Evolutionary conservation across 2,888 invertebrate genomes (phyloP), one percentile per base, ranked within the genome.

Genomic region (Periphyllus acericola): DNA sequence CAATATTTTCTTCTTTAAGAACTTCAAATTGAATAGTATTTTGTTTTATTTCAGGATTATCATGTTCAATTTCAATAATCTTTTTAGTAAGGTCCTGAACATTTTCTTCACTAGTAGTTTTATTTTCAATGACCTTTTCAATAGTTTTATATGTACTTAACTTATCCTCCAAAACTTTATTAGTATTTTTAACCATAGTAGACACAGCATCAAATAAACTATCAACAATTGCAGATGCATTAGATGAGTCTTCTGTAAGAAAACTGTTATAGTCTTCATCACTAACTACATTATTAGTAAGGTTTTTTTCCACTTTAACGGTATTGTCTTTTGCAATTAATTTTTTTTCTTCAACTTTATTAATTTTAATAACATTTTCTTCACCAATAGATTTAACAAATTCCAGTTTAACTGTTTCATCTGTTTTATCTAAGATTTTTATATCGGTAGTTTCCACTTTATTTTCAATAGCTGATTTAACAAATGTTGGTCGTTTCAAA

Each of bases 401-500:
- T 34, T 85, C 68, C 0, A 34, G 52, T 14, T 9, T 85, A n/a
- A 46, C n/a, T 0, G 34, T 46, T 52, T 85, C 84, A 52, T 66
- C 32, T 8, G 40, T 46, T 84, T 76, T 76, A 74, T 76, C 46
- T 19, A 52, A 2, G 17, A 34, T 34, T 71, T 66, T 85, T 32
- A 17, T 32, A 60, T 86, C 55, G 32, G 11, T 36, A 40, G 72
- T 36, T 72, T 86, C 86, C 66, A 29, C 1, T 66, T 83, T 83
- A 66, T 60, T 80, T 72, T 86, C 86, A 80, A 32, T 36, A 55
- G 34, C 36, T 72, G 86, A 52, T 5, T 52, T 66, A 81, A 80
- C 32, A 87, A 87, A 87, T 32, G 80, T 87, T 19, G 87, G 87
- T n/a, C 87, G 87, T 34, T 87, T 87, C 6, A 87, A 74, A 81